Base-by-base conservation (phyloP, 1,140 invertebrate genomes). In the Drosophila novamexicana region DNA sequence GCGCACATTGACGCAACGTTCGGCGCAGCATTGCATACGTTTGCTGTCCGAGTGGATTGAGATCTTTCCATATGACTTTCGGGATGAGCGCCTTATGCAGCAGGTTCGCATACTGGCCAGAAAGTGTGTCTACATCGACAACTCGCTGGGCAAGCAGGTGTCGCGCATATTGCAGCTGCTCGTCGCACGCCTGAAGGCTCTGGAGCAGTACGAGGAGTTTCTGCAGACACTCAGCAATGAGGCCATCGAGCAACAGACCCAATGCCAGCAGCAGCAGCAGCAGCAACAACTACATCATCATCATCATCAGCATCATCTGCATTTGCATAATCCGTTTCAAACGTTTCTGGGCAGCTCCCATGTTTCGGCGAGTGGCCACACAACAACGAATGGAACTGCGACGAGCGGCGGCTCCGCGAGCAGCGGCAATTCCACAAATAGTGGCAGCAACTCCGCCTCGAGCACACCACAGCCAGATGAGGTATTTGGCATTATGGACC, bases 11-110 rank as follows among this genome's bases (percentile, higher is more conserved):
- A 91, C 78, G 7, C 91, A 91, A 42, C 70, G 75, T 50, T 94
- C 93, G 72, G 93, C 93, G 3, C 93, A 93, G 72, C 91, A 94
- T 81, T 92, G 94, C 76, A 96, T 98, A 29, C 96, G 97, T 71
- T 93, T 98, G 45, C 93, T 98, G 34, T 96, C 95, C 47, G 97
- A 98, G 93, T 99, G 98, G 98, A 98, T 97, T 49, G 96, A 97
- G 90, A 97, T 97, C 75, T 98, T 99, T 93, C 97, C 98, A 0
- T 98, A 99, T 92, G 98, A 99, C 93, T 99, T 99, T 93, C 96
- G 98, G 81, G 97, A 98, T 93, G 97, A 98, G 86, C 94, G 97
- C 49, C 96, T 99, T 84, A 98, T 99, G 97, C 96, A 96, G 62
- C 96, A 98, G 80, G 96, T 99, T 62, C 95, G 96, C 67, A 96